phyloP scores from a whole-genome alignment of 2,888 invertebrate species.

The Anodontia alba region DNA sequence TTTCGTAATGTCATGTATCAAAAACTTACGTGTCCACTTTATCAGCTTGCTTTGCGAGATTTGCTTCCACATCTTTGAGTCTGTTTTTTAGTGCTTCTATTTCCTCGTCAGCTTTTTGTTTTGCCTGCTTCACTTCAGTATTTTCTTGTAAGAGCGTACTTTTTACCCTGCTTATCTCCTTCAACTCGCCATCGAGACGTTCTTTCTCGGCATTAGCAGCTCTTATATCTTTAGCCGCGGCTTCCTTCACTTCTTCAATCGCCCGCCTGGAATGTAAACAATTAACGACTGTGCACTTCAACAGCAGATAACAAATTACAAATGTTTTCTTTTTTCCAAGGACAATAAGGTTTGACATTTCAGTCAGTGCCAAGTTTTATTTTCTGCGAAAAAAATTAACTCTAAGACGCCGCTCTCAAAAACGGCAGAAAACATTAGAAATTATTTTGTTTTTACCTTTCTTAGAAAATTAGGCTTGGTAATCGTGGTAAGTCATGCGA shows the following conservation, averaged over 20 bases:
- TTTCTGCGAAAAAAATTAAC: too few relatives aligned
- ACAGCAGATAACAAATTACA: too few relatives aligned
- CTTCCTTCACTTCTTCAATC: background rate
- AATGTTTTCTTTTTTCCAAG: too few relatives aligned
- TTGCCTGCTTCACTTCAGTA: background rate
- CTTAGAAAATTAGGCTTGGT: too few relatives aligned
- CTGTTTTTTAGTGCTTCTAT: constrained; percentile 2
- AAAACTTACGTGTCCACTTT: constrained; percentile 11
- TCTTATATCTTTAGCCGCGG: background rate
- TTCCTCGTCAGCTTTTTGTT: constrained; percentile 4
- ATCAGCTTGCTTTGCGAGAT: background rate
- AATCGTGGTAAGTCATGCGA: too few relatives aligned
- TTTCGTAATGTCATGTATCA: too few relatives aligned
- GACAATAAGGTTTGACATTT: too few relatives aligned
- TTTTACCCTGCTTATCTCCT: background rate
- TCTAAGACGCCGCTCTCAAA: too few relatives aligned
- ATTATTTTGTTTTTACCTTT: too few relatives aligned
- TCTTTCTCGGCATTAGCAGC: background rate
- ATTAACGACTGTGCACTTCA: too few relatives aligned
- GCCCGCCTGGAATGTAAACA: background rate
- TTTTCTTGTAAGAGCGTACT: background rate
- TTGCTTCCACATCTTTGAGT: constrained; percentile 3
- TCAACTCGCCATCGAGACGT: background rate
- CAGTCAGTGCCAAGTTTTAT: too few relatives aligned
- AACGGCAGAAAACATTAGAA: too few relatives aligned